Base-by-base conservation (phyloP, 2,888 invertebrate genomes). In the Euclidia mi region DNA sequence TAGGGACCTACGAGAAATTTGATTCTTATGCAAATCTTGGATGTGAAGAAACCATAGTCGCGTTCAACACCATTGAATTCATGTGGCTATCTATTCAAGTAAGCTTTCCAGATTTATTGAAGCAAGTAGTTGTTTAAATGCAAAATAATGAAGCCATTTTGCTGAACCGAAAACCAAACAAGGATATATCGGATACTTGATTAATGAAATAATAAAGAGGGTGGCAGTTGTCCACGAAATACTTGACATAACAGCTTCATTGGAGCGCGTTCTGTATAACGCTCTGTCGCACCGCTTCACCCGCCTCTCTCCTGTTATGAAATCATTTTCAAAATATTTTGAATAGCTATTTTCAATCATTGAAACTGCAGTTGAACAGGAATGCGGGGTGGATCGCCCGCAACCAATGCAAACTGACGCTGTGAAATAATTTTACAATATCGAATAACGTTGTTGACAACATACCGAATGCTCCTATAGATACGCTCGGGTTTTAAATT, bases 241-340 rank as follows among this genome's bases (percentile, higher is more conserved):
- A 88, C 85, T 88, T 81, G 69, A 79, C 85, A 90, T 91, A 84
- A 81, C 82, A 82, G 79, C 81, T 82, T 76, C 86, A 76, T 85
- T 85, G 81, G 82, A 87, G 84, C 78, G 79, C 78, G 82, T 81
- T 78, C 75, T 77, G 76, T 76, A 83, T 85, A 89, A 86, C 88
- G 88, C 88, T 84, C 85, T 82, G 20, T 25, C 78, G 82, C 78
- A 78, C 79, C 81, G 79, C 78, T n/a, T n/a, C n/a, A n/a, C n/a
- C 3, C 6, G 1, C 3, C 4, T 2, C 84, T 80, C 80, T 79
- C 76, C 85, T 88, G 92, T 89, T 92, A 92, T 91, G 90, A 92
- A 94, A 92, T 91, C 91, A 94, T 92, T 94, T 94, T 94, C 92
- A 94, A 94, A 94, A 92, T 93, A 90, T 93, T 94, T 94, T 94